Percentiles rank a stretch among this genome's conserved stretches.
phyloP scores from a whole-genome alignment of 2,113 vertebrate genomes.

The Carassius auratus region DNA sequence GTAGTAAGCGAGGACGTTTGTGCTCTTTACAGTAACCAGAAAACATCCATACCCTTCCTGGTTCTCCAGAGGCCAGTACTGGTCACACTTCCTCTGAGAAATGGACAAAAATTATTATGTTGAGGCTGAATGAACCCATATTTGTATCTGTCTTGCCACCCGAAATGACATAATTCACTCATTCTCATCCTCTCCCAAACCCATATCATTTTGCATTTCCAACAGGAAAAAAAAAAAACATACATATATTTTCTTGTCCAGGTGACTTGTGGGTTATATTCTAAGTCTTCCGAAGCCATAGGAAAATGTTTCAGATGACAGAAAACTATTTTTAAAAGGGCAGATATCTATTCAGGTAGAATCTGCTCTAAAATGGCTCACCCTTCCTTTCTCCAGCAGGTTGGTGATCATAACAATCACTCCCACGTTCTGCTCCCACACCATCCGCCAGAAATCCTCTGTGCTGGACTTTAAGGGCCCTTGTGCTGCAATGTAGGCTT shows the following conservation, averaged over 20 bases:
- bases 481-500: constrained; percentile 95
- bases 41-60: constrained; percentile 91
- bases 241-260: too few species aligned
- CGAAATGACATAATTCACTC: background rate
- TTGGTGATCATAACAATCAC: constrained; percentile 98
- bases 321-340: background rate
- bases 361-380: constrained; percentile 65
- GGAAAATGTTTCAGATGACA: too few species aligned
- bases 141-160: background rate
- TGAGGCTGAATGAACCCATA: background rate
- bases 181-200: background rate
- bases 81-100: constrained; percentile 93
- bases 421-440: constrained; percentile 94
- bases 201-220: too few species aligned
- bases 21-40: constrained; percentile 86
- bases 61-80: constrained; percentile 91
- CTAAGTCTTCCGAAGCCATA: background rate
- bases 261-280: too few species aligned
- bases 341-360: background rate
- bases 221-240: too few species aligned
- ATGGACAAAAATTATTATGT: background rate
- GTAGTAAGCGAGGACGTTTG: constrained; percentile 84
- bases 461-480: constrained; percentile 91
- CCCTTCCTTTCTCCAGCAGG: constrained; percentile 94
- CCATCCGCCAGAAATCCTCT: constrained; percentile 98